A percentile compares a stretch with the other conserved stretches of the same genome.
These are phyloP conservation scores for Sinodicranocentrus sp. DNA, from an alignment of 2,888 invertebrate species.

Conservation along the genomic window DNA sequence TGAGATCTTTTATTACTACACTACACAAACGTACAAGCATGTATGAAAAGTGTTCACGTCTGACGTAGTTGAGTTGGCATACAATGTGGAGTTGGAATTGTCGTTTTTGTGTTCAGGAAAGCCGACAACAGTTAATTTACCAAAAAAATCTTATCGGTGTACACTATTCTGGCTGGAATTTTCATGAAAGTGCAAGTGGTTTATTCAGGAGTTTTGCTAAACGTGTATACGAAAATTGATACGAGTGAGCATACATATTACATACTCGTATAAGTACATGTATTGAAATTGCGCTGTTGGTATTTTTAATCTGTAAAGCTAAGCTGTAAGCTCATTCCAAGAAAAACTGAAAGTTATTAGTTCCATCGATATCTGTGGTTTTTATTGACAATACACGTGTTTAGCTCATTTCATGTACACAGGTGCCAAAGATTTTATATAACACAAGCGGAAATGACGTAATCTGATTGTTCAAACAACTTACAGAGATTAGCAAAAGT, in stretches of 20 bases:
- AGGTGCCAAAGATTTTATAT: conserved; percentile 61
- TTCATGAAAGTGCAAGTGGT: conserved; percentile 2
- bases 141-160: neutral
- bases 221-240: too few species aligned
- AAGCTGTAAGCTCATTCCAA: neutral
- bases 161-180: conserved; percentile 25
- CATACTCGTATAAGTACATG: neutral
- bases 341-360: neutral
- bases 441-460: conserved; percentile 60
- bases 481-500: conserved; percentile 32
- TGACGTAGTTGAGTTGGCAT: conserved; percentile 37
- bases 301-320: too few species aligned
- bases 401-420: neutral
- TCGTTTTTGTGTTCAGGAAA: conserved; percentile 16
- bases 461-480: conserved; percentile 53
- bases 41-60: too few species aligned
- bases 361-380: conserved; percentile 1
- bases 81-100: neutral
- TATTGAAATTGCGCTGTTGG: neutral
- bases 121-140: conserved; percentile 1
- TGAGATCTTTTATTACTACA: too few species aligned
- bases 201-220: neutral
- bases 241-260: conserved; percentile 6
- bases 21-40: too few species aligned
- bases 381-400: neutral